Evolutionary conservation across 1,140 invertebrate genomes (phyloP).

Genomic region (Trichogramma pretiosum): DNA sequence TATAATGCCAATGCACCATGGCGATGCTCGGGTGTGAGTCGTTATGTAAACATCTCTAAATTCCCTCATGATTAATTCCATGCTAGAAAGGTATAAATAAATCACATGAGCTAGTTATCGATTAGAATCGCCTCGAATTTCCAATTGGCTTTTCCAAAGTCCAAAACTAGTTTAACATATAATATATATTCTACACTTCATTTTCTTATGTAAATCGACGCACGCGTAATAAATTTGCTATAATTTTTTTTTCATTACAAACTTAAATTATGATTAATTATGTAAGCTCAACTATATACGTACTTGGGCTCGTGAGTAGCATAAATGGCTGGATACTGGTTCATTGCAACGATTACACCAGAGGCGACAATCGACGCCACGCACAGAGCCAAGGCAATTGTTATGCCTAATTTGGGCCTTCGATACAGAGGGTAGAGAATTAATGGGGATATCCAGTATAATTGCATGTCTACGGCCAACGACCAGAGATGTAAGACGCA

Average conservation of each 20-base stretch:
- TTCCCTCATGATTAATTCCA: background rate
- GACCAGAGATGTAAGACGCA: constrained; percentile 42
- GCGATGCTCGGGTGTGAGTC: constrained; percentile 10
- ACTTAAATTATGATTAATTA: too few relatives aligned
- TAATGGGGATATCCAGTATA: constrained; percentile 34
- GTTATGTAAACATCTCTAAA: background rate
- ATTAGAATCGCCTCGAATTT: too few relatives aligned
- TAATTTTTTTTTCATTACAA: too few relatives aligned
- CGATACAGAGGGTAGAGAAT: constrained; percentile 30
- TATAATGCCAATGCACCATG: constrained; percentile 20
- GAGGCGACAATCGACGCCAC: background rate
- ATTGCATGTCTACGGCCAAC: constrained; percentile 39
- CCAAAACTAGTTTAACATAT: too few relatives aligned
- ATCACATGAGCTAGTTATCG: too few relatives aligned
- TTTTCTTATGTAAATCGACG: too few relatives aligned
- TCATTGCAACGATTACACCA: background rate
- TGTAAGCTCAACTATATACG: too few relatives aligned
- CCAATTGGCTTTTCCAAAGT: too few relatives aligned
- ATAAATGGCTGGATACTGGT: constrained; percentile 1
- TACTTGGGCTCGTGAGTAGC: background rate
- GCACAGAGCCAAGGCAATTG: constrained; percentile 4
- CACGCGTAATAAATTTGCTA: too few relatives aligned
- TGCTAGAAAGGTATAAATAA: too few relatives aligned
- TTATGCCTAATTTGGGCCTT: constrained; percentile 22
- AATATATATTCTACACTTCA: too few relatives aligned